These are phyloP conservation scores for Hipposideros armiger DNA, from an alignment of 2,113 vertebrate species.

Conservation along the genomic window DNA sequence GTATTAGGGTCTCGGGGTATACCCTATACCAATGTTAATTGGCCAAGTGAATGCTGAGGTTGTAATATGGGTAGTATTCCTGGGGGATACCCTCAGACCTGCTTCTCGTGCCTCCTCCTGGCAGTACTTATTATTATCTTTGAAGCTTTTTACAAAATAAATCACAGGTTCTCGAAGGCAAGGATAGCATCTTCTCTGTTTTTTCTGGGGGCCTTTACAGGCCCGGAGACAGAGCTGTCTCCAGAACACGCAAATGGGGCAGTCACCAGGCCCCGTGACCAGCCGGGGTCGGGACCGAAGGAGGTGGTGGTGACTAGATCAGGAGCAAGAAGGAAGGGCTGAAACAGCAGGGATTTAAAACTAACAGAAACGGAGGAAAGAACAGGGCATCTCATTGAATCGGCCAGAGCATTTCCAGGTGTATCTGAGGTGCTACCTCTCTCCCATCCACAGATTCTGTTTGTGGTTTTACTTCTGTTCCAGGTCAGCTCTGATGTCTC, in stretches of 20 bases:
- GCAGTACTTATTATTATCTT: neutral
- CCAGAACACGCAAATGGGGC: neutral
- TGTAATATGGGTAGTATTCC: neutral
- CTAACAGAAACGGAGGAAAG: neutral
- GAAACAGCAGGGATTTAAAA: neutral
- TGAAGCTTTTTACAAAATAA: neutral
- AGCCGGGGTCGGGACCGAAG: fast-evolving
- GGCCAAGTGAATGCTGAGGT: neutral
- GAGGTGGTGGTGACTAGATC: neutral
- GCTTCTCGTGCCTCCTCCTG: neutral
- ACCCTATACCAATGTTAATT: no score
- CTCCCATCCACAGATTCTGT: neutral
- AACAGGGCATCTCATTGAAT: neutral
- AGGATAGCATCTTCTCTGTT: neutral
- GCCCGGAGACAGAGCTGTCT: neutral
- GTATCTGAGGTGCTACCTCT: fast-evolving
- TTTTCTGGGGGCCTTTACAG: neutral
- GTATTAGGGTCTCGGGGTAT: neutral
- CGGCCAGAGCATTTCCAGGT: neutral
- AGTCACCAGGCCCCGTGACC: fast-evolving
- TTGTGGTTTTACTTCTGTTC: neutral
- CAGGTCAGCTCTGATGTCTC: neutral
- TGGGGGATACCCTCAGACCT: neutral
- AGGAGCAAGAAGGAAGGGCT: neutral
- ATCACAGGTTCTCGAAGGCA: neutral